Evolutionary conservation across 2,888 invertebrate species (phyloP).

Genomic region (Amphipyra berbera): DNA sequence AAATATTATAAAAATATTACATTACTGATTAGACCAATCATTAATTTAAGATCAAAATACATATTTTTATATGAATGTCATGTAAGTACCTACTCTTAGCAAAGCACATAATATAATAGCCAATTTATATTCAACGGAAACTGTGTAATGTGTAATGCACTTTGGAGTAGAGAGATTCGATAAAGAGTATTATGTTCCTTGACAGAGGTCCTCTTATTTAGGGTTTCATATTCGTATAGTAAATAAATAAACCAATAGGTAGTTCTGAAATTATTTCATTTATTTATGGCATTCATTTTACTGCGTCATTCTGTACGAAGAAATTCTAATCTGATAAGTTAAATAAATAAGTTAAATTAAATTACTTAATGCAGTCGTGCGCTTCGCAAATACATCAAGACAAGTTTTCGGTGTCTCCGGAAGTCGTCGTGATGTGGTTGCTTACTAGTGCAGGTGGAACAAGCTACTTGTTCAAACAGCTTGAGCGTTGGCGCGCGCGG

Average conservation of each 20-base stretch:
- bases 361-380: constrained; percentile 66
- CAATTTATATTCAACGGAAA: too few relatives aligned
- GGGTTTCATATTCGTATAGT: too few relatives aligned
- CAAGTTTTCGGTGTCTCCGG: constrained; percentile 73
- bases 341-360: constrained; percentile 62
- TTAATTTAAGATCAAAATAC: too few relatives aligned
- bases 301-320: constrained; percentile 22
- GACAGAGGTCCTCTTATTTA: too few relatives aligned
- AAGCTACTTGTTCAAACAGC: constrained; percentile 61
- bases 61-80: too few relatives aligned
- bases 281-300: constrained; percentile 49
- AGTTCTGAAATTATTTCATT: constrained; percentile 25
- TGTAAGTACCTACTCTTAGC: too few relatives aligned
- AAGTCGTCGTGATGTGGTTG: constrained; percentile 86
- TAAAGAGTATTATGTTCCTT: too few relatives aligned
- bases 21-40: too few relatives aligned
- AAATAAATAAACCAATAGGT: constrained; percentile 32
- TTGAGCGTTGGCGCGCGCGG: constrained; percentile 76
- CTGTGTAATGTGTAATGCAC: too few relatives aligned
- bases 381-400: constrained; percentile 84
- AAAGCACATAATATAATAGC: too few relatives aligned
- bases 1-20: too few relatives aligned
- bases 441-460: constrained; percentile 47
- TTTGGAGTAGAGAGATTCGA: too few relatives aligned
- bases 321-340: constrained; percentile 52